phyloP scores from a whole-genome alignment of 64 coral and sea anemone genomes.

The Hydrozoanthus tunicans region DNA sequence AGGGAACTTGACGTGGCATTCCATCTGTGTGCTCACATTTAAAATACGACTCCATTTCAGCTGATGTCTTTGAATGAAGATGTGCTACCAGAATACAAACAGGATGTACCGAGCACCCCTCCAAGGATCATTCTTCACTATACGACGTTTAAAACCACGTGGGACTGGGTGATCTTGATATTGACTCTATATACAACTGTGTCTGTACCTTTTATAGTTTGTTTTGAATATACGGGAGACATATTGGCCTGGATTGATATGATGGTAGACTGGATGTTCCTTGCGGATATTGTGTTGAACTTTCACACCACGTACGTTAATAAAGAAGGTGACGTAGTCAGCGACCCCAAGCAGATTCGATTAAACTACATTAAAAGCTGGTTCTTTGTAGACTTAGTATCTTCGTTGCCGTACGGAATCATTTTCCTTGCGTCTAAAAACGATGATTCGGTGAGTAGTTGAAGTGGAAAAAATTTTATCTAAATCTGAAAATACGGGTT shows the following conservation, averaged over 20 bases:
- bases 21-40: neutral
- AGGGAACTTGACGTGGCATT: no score
- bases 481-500: neutral
- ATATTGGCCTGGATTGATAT: conserved; percentile 63
- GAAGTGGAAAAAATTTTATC: neutral
- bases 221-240: conserved; percentile 54
- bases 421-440: conserved; percentile 61
- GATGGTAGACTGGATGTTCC: conserved; percentile 86
- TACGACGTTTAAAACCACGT: conserved; percentile 74
- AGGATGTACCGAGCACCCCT: conserved; percentile 82
- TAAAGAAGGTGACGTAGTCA: conserved; percentile 86
- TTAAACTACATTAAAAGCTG: conserved; percentile 85
- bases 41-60: conserved; percentile 44
- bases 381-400: conserved; percentile 91
- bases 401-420: conserved; percentile 91
- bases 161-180: conserved; percentile 95
- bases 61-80: conserved; percentile 92
- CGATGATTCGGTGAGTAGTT: conserved; percentile 69
- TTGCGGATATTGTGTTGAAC: conserved; percentile 93
- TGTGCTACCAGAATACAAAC: conserved; percentile 92
- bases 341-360: conserved; percentile 78
- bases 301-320: conserved; percentile 95
- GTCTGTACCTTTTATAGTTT: conserved; percentile 89
- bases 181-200: conserved; percentile 91
- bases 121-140: conserved; percentile 89